Conservation (phyloP, 2,113 vertebrate species). For the Balaenoptera acutorostrata region DNA sequence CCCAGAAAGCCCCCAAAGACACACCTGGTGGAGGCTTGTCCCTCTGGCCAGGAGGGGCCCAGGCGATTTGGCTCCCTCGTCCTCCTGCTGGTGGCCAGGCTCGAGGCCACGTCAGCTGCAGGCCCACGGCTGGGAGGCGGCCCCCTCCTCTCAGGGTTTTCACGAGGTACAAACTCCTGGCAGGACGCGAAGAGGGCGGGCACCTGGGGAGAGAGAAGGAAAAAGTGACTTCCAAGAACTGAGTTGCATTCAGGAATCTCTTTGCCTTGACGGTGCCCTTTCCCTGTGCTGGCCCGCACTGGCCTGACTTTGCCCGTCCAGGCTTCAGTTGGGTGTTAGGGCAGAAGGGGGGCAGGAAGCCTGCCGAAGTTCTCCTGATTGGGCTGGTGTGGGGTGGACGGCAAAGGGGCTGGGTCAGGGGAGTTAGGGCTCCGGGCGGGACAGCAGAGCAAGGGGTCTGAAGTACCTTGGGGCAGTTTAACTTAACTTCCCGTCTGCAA, state of each 20-base stretch:
- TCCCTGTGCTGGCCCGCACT: rapidly evolving
- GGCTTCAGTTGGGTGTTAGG: not conserved
- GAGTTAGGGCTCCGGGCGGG: rapidly evolving
- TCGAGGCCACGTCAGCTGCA: slow-evolving; percentile 14
- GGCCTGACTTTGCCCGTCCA: rapidly evolving
- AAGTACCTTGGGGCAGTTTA: rapidly evolving
- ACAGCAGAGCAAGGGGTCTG: rapidly evolving
- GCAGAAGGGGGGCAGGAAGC: not conserved
- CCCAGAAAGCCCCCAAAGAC: not conserved
- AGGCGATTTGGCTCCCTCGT: rapidly evolving
- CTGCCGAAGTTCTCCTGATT: rapidly evolving
- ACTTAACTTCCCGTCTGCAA: not conserved
- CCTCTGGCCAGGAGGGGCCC: rapidly evolving
- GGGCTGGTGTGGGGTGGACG: not conserved
- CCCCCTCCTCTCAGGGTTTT: not conserved
- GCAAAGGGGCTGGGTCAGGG: rapidly evolving
- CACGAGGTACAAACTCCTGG: not conserved
- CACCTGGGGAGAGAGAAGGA: not conserved
- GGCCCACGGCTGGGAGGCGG: not conserved
- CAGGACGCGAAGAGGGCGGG: not conserved
- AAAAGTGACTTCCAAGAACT: slow-evolving; percentile 29
- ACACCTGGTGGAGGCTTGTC: not conserved
- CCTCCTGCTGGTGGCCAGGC: not conserved
- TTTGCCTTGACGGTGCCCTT: not conserved
- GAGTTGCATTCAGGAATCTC: not conserved